These are phyloP conservation scores for Arctia plantaginis DNA, from an alignment of 2,888 invertebrate species.

Conservation along the genomic window DNA sequence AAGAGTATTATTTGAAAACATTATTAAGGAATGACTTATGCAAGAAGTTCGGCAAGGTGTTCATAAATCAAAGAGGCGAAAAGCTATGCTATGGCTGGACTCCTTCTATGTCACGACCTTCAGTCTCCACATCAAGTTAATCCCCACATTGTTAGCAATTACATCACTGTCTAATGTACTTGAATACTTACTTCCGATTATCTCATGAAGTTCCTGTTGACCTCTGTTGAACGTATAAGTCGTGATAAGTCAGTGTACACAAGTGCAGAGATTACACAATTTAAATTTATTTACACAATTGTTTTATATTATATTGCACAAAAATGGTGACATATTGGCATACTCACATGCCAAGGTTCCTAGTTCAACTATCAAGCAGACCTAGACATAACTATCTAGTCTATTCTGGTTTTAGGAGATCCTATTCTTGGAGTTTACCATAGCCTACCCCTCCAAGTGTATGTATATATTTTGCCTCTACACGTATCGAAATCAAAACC, in stretches of 20 bases:
- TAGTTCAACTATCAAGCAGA: neutral
- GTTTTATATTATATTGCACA: neutral
- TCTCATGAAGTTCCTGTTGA: constrained; percentile 49
- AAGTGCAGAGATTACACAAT: neutral
- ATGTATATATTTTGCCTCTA: too few relatives aligned
- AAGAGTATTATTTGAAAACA: too few relatives aligned
- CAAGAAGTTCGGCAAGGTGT: too few relatives aligned
- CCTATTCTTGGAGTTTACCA: too few relatives aligned
- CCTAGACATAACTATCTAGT: neutral
- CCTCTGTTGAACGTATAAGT: constrained; percentile 38
- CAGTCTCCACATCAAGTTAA: neutral
- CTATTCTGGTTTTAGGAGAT: too few relatives aligned
- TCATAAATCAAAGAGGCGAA: neutral
- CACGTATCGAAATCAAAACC: too few relatives aligned
- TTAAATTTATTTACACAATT: neutral
- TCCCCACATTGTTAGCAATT: constrained; percentile 32
- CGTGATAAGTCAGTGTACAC: constrained; percentile 18
- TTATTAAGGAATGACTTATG: too few relatives aligned
- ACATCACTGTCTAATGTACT: constrained; percentile 50
- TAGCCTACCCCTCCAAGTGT: too few relatives aligned
- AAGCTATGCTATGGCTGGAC: neutral
- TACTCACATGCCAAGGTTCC: too few relatives aligned
- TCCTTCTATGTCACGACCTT: constrained; percentile 9
- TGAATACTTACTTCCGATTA: constrained; percentile 53
- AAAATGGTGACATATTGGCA: neutral